These are phyloP conservation scores for Eucriotettix oculatus DNA, from an alignment of 2,888 invertebrate species.

Conservation along the genomic window DNA sequence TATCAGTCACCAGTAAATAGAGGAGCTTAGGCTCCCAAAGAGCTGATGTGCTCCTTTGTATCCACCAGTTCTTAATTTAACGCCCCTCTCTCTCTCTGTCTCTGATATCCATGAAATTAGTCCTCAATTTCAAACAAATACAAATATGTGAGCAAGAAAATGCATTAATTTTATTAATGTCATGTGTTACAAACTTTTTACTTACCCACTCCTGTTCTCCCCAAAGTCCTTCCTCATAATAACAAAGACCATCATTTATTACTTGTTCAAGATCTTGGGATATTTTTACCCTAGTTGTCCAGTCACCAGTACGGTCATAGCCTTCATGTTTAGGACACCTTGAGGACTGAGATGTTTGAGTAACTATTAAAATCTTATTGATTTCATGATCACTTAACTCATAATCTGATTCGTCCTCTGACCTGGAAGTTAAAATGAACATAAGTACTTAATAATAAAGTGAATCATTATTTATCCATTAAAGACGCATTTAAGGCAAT, in stretches of 20 bases:
- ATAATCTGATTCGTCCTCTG: slow-evolving; percentile 63
- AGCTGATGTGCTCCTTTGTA: no score
- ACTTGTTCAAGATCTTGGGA: slow-evolving; percentile 86
- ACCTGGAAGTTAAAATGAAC: slow-evolving; percentile 30
- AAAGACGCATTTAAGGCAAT: no score
- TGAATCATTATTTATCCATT: no score
- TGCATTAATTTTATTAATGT: no score
- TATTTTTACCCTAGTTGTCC: slow-evolving; percentile 81
- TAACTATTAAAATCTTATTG: slow-evolving; percentile 86
- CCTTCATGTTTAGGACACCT: slow-evolving; percentile 68
- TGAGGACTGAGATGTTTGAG: slow-evolving; percentile 41
- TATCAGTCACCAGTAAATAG: no score
- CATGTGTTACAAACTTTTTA: background rate
- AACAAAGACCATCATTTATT: slow-evolving; percentile 91
- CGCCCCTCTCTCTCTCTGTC: no score
- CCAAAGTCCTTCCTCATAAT: slow-evolving; percentile 93
- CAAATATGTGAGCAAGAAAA: no score
- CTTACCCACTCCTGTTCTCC: slow-evolving; percentile 39
- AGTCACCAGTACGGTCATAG: slow-evolving; percentile 80
- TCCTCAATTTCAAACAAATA: no score
- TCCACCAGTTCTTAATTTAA: no score
- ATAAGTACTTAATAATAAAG: background rate
- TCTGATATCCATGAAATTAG: no score
- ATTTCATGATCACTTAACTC: slow-evolving; percentile 88
- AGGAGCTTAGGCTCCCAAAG: no score